phyloP scores from a whole-genome alignment of 2,888 invertebrate genomes.

The Caradrina clavipalpis region DNA sequence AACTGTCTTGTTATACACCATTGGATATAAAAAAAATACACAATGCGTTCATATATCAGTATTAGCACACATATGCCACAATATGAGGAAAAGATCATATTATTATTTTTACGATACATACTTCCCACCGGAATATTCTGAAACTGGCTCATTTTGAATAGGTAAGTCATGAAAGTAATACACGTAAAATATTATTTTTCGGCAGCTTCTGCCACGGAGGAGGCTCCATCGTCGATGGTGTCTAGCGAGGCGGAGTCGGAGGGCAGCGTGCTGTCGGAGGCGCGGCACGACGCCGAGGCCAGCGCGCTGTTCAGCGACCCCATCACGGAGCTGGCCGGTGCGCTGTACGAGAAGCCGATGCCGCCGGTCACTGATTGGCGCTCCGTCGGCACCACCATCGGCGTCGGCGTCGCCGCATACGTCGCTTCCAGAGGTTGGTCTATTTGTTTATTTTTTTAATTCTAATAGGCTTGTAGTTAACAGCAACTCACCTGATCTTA shows the following conservation, averaged over 20 bases:
- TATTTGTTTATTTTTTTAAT: too few relatives aligned
- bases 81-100: conserved; percentile 27
- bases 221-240: conserved; percentile 87
- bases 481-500: too few relatives aligned
- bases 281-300: conserved; percentile 74
- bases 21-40: background rate
- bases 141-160: background rate
- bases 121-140: conserved; percentile 1
- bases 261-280: conserved; percentile 82
- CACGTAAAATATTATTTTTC: conserved; percentile 26
- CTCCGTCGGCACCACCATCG: conserved; percentile 70
- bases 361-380: conserved; percentile 76
- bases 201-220: conserved; percentile 79
- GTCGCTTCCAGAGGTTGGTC: conserved; percentile 81
- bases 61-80: background rate
- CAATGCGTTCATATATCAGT: background rate
- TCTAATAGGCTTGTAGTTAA: too few relatives aligned
- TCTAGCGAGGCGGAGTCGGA: conserved; percentile 88
- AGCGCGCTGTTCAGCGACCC: conserved; percentile 62
- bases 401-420: conserved; percentile 55
- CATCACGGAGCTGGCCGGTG: conserved; percentile 61
- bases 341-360: conserved; percentile 70
- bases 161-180: conserved; percentile 23
- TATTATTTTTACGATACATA: conserved; percentile 1
- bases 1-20: background rate